Conservation (phyloP, 2,888 invertebrate genomes). For the Oscheius myriophilus region DNA sequence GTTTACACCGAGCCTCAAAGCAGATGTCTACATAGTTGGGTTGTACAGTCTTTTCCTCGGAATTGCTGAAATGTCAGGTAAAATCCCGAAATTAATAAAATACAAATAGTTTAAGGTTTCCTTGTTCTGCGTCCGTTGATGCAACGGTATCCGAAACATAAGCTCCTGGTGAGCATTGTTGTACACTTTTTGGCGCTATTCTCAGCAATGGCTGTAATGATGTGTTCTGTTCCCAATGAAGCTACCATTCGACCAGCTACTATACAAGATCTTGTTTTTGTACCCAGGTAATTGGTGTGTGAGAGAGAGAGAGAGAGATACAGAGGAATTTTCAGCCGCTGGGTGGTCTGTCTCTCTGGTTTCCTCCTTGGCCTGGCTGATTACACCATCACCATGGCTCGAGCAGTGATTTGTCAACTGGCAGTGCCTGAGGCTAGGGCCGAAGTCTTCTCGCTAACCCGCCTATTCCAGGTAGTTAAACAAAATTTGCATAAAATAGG, state of each 20-base stretch:
- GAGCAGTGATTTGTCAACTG: conserved; percentile 44
- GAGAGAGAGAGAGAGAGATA: background rate
- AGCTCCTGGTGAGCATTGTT: conserved; percentile 38
- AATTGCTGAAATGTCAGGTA: conserved; percentile 28
- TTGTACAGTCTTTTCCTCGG: conserved; percentile 38
- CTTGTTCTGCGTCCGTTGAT: conserved; percentile 43
- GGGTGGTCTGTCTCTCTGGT: conserved; percentile 33
- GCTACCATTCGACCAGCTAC: conserved; percentile 36
- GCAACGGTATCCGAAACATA: conserved; percentile 40
- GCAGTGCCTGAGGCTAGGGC: conserved; percentile 43
- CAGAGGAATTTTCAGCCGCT: conserved; percentile 32
- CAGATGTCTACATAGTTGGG: conserved; percentile 41
- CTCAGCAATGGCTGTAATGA: conserved; percentile 30
- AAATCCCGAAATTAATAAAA: no score
- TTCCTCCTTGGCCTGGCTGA: conserved; percentile 44
- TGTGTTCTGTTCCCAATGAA: conserved; percentile 41
- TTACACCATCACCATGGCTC: conserved; percentile 42
- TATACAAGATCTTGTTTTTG: conserved; percentile 28
- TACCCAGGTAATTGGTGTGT: conserved; percentile 34
- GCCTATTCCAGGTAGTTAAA: conserved; percentile 36
- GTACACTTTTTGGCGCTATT: conserved; percentile 30
- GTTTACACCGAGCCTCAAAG: conserved; percentile 35
- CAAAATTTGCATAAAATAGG: no score
- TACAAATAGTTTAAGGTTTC: conserved; percentile 30
- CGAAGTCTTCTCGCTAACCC: conserved; percentile 42